Evolutionary conservation across 2,797 vertebrate genomes (phyloP).

Genomic region (Meda fulgida): DNA sequence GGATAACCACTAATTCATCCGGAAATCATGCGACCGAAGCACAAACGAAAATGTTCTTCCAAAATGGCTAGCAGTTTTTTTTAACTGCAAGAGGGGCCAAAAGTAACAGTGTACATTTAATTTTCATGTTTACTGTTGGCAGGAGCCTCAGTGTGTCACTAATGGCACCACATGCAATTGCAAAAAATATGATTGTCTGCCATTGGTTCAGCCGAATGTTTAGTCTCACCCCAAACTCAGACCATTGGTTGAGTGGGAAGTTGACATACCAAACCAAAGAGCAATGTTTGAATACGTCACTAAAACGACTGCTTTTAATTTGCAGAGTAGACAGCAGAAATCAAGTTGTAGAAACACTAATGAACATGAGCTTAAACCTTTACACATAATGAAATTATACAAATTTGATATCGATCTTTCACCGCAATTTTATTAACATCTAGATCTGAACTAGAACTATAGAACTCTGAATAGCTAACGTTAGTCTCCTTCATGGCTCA

Average conservation of each 20-base stretch:
- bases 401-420: neutral
- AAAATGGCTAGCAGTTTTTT: neutral
- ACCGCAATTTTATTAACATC: neutral
- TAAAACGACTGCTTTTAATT: neutral
- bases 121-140: neutral
- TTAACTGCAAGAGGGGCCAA: neutral
- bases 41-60: neutral
- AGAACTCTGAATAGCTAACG: neutral
- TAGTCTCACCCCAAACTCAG: slow-evolving; percentile 3
- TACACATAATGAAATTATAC: neutral
- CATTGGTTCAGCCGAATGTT: neutral
- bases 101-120: neutral
- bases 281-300: neutral
- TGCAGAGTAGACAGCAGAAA: neutral
- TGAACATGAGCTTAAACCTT: slow-evolving; percentile 2
- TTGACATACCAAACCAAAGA: neutral
- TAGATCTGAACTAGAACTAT: neutral
- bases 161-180: neutral
- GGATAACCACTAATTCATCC: neutral
- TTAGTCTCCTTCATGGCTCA: neutral
- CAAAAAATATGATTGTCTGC: neutral
- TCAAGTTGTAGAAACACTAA: neutral
- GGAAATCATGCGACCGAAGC: neutral
- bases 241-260: neutral
- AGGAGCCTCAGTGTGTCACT: neutral